Percentiles rank a stretch among this genome's conserved stretches.
These are phyloP conservation scores for Linyphia triangularis DNA, from an alignment of 2,888 invertebrate genomes.

Conservation along the genomic window DNA sequence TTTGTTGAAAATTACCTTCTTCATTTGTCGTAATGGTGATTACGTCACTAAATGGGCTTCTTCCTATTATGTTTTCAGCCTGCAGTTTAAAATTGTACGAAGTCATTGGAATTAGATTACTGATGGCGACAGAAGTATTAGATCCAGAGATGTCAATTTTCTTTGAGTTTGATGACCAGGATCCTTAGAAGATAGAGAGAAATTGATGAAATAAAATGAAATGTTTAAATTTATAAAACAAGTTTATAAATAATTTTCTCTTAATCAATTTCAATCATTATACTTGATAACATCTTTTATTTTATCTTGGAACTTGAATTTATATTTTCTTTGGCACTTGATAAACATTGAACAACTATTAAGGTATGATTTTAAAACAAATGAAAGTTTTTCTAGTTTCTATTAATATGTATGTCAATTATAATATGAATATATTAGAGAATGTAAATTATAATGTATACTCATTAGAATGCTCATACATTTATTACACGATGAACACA, in stretches of 20 bases:
- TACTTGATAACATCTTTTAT: background rate
- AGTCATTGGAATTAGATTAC: conserved; percentile 70
- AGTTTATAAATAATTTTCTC: background rate
- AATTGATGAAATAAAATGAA: background rate
- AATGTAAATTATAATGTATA: too few relatives aligned
- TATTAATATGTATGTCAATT: too few relatives aligned
- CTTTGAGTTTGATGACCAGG: conserved; percentile 64
- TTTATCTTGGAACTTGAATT: too few relatives aligned
- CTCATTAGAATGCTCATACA: too few relatives aligned
- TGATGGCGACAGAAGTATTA: conserved; percentile 67
- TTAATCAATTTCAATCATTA: background rate
- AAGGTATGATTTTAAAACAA: too few relatives aligned
- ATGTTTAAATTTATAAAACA: background rate
- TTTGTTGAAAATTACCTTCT: conserved; percentile 77
- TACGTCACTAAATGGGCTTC: conserved; percentile 71
- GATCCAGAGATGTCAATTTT: conserved; percentile 71
- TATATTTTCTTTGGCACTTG: too few relatives aligned
- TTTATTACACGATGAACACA: too few relatives aligned
- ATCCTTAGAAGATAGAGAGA: too few relatives aligned
- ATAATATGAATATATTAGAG: too few relatives aligned
- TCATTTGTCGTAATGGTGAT: conserved; percentile 77
- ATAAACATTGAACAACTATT: too few relatives aligned
- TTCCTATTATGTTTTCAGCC: conserved; percentile 76
- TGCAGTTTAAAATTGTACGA: conserved; percentile 74
- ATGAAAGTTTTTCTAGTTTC: too few relatives aligned